Conservation (phyloP, 2,888 invertebrate species). For the Cataglyphis livida region DNA sequence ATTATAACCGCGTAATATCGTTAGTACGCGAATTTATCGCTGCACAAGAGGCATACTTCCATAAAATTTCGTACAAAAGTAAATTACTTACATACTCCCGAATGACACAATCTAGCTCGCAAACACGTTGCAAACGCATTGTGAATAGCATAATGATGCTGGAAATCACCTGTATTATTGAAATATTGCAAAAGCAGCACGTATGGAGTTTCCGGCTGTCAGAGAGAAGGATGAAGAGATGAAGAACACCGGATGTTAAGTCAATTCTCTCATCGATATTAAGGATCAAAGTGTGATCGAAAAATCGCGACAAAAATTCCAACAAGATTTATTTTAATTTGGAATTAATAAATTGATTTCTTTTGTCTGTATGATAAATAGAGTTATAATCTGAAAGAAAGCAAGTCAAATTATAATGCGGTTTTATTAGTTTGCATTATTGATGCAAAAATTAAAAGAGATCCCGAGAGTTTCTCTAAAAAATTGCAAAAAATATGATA, state of each 20-base stretch:
- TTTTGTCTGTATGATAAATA: background rate
- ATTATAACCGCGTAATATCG: slow-evolving; percentile 19
- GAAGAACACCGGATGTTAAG: slow-evolving; percentile 14
- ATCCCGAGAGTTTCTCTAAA: background rate
- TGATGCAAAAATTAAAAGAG: background rate
- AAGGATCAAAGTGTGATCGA: slow-evolving; percentile 1
- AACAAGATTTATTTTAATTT: background rate
- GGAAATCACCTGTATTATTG: slow-evolving; percentile 24
- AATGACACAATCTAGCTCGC: slow-evolving; percentile 21
- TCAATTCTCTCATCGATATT: slow-evolving; percentile 20
- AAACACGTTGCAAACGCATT: slow-evolving; percentile 8
- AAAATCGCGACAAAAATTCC: background rate
- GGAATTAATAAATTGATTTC: slow-evolving; percentile 12
- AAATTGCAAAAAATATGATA: background rate
- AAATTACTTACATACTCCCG: slow-evolving; percentile 38
- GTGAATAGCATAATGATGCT: slow-evolving; percentile 28
- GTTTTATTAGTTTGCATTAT: background rate
- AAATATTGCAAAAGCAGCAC: slow-evolving; percentile 42
- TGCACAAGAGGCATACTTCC: slow-evolving; percentile 20
- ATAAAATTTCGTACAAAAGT: slow-evolving; percentile 31
- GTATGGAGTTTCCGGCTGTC: slow-evolving; percentile 3
- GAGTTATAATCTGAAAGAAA: background rate
- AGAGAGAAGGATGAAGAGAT: background rate
- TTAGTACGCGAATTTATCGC: slow-evolving; percentile 10
- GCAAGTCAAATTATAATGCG: background rate